These are phyloP conservation scores for Drosophila anomalipes DNA, from an alignment of 2,888 invertebrate species.

Conservation along the genomic window DNA sequence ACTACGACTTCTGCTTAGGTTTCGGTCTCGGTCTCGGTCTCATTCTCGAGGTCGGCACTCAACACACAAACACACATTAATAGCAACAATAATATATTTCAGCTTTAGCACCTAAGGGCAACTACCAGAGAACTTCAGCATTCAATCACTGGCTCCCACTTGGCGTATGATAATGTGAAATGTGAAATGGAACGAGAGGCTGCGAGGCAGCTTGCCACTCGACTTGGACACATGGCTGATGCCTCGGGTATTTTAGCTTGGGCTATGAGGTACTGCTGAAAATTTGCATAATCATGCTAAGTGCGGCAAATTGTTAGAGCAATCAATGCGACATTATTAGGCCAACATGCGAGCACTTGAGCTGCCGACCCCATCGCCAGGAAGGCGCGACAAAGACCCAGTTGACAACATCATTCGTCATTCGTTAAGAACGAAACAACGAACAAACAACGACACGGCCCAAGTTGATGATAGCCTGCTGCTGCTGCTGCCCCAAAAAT, in stretches of 20 bases:
- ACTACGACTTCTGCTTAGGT: constrained; percentile 14
- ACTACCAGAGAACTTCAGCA: constrained; percentile 41
- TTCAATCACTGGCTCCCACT: constrained; percentile 55
- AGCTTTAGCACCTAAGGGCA: constrained; percentile 46
- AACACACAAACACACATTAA: constrained; percentile 10
- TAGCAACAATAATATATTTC: constrained; percentile 49
- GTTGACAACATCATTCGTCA: constrained; percentile 69
- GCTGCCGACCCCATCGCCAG: neutral
- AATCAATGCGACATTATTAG: constrained; percentile 67
- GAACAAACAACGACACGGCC: constrained; percentile 7
- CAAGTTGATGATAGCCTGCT: constrained; percentile 29
- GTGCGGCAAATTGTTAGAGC: constrained; percentile 54
- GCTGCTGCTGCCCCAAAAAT: constrained; percentile 2
- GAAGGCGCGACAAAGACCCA: constrained; percentile 24
- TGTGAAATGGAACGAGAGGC: constrained; percentile 48
- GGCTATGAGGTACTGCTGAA: constrained; percentile 14
- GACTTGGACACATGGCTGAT: constrained; percentile 28
- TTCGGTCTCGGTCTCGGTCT: constrained; percentile 9
- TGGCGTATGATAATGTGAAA: constrained; percentile 48
- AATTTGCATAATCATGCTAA: constrained; percentile 73
- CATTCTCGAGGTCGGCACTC: constrained; percentile 18
- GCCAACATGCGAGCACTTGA: constrained; percentile 71
- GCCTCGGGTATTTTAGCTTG: constrained; percentile 28
- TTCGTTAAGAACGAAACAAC: constrained; percentile 25
- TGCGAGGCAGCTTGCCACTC: constrained; percentile 33